Conservation (phyloP, 2,888 invertebrate species). For the Gari tellinella region DNA sequence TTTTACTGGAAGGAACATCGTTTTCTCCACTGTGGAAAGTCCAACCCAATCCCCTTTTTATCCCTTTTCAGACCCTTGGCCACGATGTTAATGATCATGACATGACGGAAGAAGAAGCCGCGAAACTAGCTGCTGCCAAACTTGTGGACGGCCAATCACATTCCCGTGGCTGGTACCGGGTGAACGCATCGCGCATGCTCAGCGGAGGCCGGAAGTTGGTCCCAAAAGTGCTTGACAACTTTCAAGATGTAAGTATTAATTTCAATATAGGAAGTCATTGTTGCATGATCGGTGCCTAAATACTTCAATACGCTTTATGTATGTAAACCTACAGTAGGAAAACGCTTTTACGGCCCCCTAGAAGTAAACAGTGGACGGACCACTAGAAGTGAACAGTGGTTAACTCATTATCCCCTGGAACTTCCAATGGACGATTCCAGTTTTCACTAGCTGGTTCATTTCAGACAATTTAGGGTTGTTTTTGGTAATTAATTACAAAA, state of each 20-base stretch:
- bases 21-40: neutral
- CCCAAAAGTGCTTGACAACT: slow-evolving; percentile 85
- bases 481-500: too few species aligned
- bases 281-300: neutral
- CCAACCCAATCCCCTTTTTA: neutral
- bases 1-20: too few species aligned
- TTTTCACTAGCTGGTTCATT: too few species aligned
- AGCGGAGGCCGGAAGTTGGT: slow-evolving; percentile 85
- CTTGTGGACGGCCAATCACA: slow-evolving; percentile 86
- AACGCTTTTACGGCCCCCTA: too few species aligned
- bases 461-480: too few species aligned
- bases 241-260: slow-evolving; percentile 85
- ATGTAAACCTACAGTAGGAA: too few species aligned
- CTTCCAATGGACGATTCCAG: too few species aligned
- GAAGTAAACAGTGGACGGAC: too few species aligned
- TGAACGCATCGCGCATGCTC: slow-evolving; percentile 86
- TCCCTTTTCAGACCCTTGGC: slow-evolving; percentile 84
- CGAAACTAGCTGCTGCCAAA: slow-evolving; percentile 86
- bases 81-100: slow-evolving; percentile 85
- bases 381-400: too few species aligned
- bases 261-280: neutral
- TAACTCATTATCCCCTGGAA: too few species aligned
- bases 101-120: slow-evolving; percentile 86
- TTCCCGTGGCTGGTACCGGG: slow-evolving; percentile 87
- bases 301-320: too few species aligned